Conservation (phyloP, 1,140 invertebrate genomes). For the Hylyphantes graminicola region DNA sequence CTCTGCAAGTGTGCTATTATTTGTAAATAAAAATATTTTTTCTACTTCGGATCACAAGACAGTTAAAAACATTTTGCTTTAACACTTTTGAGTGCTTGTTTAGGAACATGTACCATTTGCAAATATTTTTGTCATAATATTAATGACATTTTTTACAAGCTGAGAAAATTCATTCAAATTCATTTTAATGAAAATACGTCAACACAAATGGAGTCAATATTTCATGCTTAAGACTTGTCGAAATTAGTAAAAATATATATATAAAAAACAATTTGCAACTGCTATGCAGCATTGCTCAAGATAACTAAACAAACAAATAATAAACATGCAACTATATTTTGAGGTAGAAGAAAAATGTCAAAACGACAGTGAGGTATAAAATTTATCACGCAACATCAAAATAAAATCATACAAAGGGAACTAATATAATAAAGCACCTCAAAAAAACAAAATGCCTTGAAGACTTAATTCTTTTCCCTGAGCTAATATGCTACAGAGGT, state of each 20-base stretch:
- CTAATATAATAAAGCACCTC: conserved; percentile 52
- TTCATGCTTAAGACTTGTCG: conserved; percentile 27
- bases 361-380: conserved; percentile 57
- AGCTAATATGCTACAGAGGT: conserved; percentile 59
- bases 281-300: conserved; percentile 46
- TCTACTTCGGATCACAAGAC: conserved; percentile 54
- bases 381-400: conserved; percentile 56
- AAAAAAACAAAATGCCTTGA: conserved; percentile 49
- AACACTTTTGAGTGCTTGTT: conserved; percentile 57
- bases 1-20: conserved; percentile 18
- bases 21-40: conserved; percentile 53
- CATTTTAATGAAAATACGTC: conserved; percentile 57
- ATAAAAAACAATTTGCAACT: conserved; percentile 45
- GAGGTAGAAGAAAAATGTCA: conserved; percentile 60
- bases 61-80: conserved; percentile 53
- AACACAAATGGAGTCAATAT: conserved; percentile 43
- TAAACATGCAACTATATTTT: conserved; percentile 38
- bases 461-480: conserved; percentile 52
- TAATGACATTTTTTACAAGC: conserved; percentile 48
- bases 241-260: conserved; percentile 25
- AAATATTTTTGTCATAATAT: conserved; percentile 49
- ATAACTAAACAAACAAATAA: conserved; percentile 25
- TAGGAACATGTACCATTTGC: conserved; percentile 60
- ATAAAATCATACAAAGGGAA: conserved; percentile 41
- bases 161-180: conserved; percentile 25